A percentile compares a stretch with the other conserved stretches of the same genome.
These are phyloP conservation scores for Lissonota sp. DNA, from an alignment of 2,888 invertebrate genomes.

Conservation along the genomic window DNA sequence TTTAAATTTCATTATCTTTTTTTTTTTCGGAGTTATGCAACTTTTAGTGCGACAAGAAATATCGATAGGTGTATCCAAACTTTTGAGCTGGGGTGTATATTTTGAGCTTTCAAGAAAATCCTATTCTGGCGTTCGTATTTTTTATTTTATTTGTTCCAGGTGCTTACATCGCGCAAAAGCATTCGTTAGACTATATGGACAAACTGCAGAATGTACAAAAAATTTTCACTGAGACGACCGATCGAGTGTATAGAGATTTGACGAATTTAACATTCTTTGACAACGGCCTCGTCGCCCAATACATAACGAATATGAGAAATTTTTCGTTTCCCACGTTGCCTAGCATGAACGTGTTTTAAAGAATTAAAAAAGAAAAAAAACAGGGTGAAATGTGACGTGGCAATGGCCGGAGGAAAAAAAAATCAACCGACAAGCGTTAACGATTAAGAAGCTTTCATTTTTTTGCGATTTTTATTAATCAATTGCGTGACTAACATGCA, in stretches of 20 bases:
- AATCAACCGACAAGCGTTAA: constrained; percentile 4
- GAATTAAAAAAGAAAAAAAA: no score
- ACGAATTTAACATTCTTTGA: constrained; percentile 73
- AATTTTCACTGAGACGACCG: constrained; percentile 78
- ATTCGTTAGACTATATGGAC: constrained; percentile 80
- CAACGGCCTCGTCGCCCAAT: constrained; percentile 76
- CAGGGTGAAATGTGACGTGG: constrained; percentile 75
- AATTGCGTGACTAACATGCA: constrained; percentile 51
- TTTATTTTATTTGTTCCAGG: constrained; percentile 83
- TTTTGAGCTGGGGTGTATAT: no score
- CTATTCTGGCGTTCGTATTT: constrained; percentile 76
- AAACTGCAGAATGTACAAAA: constrained; percentile 78
- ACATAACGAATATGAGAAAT: constrained; percentile 75
- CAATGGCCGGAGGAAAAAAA: constrained; percentile 61
- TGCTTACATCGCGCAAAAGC: constrained; percentile 80
- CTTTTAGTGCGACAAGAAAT: no score
- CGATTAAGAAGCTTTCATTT: constrained; percentile 48
- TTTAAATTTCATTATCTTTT: no score
- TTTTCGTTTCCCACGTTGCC: constrained; percentile 72
- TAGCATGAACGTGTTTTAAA: constrained; percentile 75
- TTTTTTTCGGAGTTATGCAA: no score
- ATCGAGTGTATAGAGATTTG: constrained; percentile 76
- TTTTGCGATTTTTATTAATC: constrained; percentile 57
- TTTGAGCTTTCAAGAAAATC: constrained; percentile 55
- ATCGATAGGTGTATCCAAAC: no score